Percentiles rank a stretch among this genome's conserved stretches.
These are phyloP conservation scores for Manis pentadactyla DNA, from an alignment of 2,797 vertebrate genomes.

Conservation along the genomic window DNA sequence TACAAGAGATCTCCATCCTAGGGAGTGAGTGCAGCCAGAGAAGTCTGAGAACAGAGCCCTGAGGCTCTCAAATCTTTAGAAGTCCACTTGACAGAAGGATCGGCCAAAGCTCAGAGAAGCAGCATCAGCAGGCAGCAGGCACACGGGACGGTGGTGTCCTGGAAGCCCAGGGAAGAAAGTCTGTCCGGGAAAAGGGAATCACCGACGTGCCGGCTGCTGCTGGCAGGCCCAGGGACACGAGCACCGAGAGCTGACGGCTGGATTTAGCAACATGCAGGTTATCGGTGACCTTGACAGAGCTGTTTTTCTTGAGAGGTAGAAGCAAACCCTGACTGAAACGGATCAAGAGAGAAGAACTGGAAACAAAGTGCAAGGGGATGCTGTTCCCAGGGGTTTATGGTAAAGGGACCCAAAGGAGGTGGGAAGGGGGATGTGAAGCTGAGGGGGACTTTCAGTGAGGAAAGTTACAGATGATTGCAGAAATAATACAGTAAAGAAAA, in stretches of 20 bases:
- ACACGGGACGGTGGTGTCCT: no score
- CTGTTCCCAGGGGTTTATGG: neutral
- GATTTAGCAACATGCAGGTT: neutral
- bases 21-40: neutral
- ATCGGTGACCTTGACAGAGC: neutral
- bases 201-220: neutral
- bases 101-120: neutral
- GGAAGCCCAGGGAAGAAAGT: neutral
- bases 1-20: neutral
- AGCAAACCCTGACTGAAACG: neutral
- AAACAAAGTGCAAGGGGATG: neutral
- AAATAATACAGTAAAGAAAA: neutral
- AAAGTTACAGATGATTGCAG: neutral
- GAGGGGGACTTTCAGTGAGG: neutral
- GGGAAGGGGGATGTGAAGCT: no score
- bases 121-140: neutral
- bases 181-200: neutral
- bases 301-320: neutral
- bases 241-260: neutral
- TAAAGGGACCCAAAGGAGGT: neutral
- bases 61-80: neutral
- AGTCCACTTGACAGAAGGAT: neutral
- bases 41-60: neutral
- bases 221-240: neutral
- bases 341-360: neutral